These are phyloP conservation scores for Dallia pectoralis DNA, from an alignment of 2,797 vertebrate genomes.

Conservation along the genomic window DNA sequence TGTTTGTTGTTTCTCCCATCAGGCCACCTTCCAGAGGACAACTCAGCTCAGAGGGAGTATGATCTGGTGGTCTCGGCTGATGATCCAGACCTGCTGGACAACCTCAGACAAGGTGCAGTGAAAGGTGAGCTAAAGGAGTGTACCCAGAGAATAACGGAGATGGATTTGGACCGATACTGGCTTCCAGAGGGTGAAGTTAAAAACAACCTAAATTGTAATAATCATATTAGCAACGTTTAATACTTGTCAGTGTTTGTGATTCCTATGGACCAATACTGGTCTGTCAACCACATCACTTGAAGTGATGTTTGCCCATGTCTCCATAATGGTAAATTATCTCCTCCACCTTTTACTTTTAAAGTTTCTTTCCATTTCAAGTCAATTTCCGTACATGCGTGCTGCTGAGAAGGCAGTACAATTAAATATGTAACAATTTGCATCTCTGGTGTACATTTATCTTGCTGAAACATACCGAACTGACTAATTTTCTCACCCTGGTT, in stretches of 20 bases:
- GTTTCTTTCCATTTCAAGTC: too few species aligned
- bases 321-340: too few species aligned
- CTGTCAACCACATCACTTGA: too few species aligned
- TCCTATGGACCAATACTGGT: too few species aligned
- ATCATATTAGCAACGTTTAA: not conserved
- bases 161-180: not conserved
- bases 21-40: constrained; percentile 29
- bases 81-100: constrained; percentile 71
- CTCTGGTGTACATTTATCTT: too few species aligned
- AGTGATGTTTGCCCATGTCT: too few species aligned
- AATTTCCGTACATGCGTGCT: too few species aligned
- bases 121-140: constrained; percentile 58
- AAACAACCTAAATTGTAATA: not conserved
- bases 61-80: constrained; percentile 66
- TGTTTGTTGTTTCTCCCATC: not conserved
- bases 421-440: too few species aligned
- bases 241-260: not conserved
- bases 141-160: not conserved
- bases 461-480: too few species aligned
- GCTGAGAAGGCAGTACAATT: too few species aligned
- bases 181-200: not conserved
- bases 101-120: constrained; percentile 67
- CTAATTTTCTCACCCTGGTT: too few species aligned
- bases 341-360: too few species aligned
- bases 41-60: constrained; percentile 41